These are phyloP conservation scores for Conus canariensis DNA, from an alignment of 2,888 invertebrate species.

Conservation along the genomic window DNA sequence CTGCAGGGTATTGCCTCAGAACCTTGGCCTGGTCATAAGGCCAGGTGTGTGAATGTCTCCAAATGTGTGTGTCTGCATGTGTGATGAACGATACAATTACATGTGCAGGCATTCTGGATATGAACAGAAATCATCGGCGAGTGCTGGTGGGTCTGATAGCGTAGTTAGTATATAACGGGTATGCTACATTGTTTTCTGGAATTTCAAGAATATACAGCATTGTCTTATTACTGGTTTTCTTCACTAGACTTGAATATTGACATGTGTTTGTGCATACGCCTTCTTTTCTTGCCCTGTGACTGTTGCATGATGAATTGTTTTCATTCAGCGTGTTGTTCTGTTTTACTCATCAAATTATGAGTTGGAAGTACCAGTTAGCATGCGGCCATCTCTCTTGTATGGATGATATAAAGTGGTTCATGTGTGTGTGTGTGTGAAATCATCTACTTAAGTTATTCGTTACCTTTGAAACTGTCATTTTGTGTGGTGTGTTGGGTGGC, in stretches of 20 bases:
- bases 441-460: too few species aligned
- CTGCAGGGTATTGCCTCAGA: slow-evolving; percentile 23
- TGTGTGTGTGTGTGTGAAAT: too few species aligned
- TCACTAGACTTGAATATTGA: neutral
- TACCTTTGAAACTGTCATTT: too few species aligned
- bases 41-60: neutral
- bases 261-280: neutral
- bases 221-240: neutral
- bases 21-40: neutral
- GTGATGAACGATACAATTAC: neutral
- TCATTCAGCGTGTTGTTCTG: neutral
- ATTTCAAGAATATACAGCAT: neutral
- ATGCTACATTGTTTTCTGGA: neutral
- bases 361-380: neutral
- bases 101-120: neutral
- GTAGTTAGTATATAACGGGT: neutral
- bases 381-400: neutral
- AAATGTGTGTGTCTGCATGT: slow-evolving; percentile 24
- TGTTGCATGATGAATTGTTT: neutral
- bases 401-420: neutral
- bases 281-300: neutral
- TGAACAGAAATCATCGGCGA: neutral
- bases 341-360: neutral
- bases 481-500: too few species aligned
- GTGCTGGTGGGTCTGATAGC: neutral